These are phyloP conservation scores for Pseudomyrmex sp. DNA, from an alignment of 1,140 invertebrate species.

Conservation along the genomic window DNA sequence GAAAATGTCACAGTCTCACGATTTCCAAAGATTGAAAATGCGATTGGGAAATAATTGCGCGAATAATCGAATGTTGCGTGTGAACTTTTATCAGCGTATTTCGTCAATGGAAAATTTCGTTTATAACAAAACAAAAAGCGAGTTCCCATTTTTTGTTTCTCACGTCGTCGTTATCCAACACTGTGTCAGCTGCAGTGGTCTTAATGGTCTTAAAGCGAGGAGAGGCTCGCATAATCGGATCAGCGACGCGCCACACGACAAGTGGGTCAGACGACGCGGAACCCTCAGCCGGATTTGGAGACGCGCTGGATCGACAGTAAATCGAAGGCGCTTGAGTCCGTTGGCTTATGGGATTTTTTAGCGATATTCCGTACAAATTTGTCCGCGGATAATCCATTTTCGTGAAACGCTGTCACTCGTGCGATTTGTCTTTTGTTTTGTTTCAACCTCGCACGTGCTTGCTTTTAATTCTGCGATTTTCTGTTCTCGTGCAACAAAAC, in stretches of 20 bases:
- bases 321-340: slow-evolving; percentile 53
- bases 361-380: slow-evolving; percentile 56
- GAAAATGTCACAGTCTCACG: slow-evolving; percentile 51
- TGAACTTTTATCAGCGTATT: neutral
- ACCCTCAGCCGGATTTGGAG: slow-evolving; percentile 47
- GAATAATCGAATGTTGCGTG: no score
- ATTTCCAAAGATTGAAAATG: slow-evolving; percentile 31
- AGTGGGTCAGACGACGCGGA: slow-evolving; percentile 55
- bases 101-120: no score
- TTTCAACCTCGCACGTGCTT: neutral
- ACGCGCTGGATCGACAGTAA: slow-evolving; percentile 26
- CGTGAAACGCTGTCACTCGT: neutral
- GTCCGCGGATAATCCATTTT: slow-evolving; percentile 23
- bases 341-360: slow-evolving; percentile 69
- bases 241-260: slow-evolving; percentile 33
- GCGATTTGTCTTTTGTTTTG: neutral
- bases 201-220: slow-evolving; percentile 1
- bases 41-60: neutral
- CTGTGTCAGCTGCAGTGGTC: neutral
- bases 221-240: slow-evolving; percentile 48
- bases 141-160: neutral
- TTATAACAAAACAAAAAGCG: no score
- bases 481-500: neutral
- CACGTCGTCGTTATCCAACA: slow-evolving; percentile 2
- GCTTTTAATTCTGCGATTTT: neutral